phyloP scores from a whole-genome alignment of 2,113 vertebrate species.

The Lycaon pictus region DNA sequence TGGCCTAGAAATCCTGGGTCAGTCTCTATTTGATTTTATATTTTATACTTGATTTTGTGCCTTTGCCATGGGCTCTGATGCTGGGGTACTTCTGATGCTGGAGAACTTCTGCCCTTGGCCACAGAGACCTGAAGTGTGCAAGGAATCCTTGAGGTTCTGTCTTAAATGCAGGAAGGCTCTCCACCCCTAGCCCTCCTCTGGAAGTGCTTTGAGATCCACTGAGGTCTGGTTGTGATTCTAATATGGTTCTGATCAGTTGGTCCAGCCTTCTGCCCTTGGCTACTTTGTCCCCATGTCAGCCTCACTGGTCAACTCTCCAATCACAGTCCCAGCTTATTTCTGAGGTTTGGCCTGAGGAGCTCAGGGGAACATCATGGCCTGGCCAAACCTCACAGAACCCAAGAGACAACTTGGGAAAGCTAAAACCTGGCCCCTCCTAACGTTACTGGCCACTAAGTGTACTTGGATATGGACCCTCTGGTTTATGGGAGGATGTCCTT shows the following conservation, averaged over 20 bases:
- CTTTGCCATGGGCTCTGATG: not conserved
- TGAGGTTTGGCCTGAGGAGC: not conserved
- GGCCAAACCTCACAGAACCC: not conserved
- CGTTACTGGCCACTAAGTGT: not conserved
- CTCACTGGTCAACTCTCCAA: not conserved
- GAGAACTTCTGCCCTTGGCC: not conserved
- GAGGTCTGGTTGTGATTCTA: not conserved
- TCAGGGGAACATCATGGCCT: not conserved
- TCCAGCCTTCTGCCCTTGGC: not conserved
- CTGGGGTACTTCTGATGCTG: not conserved
- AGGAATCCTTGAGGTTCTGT: not conserved
- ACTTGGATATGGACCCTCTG: not conserved
- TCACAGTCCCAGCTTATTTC: not conserved
- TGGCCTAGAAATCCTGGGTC: not conserved
- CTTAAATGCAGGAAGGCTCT: not conserved
- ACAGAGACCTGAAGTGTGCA: not conserved
- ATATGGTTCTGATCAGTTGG: not conserved
- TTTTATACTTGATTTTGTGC: not conserved
- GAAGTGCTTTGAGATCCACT: not conserved
- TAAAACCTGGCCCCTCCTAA: not conserved
- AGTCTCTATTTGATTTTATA: not conserved
- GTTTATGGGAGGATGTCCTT: not conserved
- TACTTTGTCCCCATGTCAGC: not conserved
- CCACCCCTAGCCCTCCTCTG: rapidly evolving
- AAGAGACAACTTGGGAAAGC: not conserved